Evolutionary conservation across 1,140 invertebrate genomes (phyloP).

Genomic region (Drosophila azteca): DNA sequence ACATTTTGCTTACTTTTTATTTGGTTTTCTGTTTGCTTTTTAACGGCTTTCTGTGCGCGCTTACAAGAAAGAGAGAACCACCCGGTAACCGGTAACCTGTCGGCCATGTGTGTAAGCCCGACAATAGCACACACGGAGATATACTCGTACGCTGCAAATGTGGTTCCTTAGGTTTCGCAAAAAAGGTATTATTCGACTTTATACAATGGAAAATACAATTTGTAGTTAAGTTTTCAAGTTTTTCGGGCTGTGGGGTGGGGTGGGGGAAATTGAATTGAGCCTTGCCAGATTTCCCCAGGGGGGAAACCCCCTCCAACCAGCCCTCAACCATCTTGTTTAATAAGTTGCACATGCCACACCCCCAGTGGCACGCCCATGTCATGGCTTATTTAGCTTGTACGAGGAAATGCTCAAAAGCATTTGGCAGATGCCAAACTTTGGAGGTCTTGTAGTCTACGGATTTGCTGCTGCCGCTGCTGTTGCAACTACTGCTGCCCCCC

Average conservation of each 20-base stretch:
- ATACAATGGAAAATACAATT: slow-evolving; percentile 40
- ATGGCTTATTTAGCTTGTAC: slow-evolving; percentile 47
- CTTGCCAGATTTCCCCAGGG: slow-evolving; percentile 33
- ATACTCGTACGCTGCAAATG: slow-evolving; percentile 34
- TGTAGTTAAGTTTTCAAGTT: slow-evolving; percentile 22
- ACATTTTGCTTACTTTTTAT: slow-evolving; percentile 23
- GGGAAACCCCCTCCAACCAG: too few relatives aligned
- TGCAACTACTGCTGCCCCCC: slow-evolving; percentile 42
- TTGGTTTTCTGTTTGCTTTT: slow-evolving; percentile 7
- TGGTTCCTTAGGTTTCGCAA: slow-evolving; percentile 68
- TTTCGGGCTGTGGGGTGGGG: background rate
- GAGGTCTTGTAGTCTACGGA: slow-evolving; percentile 4
- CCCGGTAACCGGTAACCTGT: background rate
- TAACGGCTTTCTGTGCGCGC: slow-evolving; percentile 19
- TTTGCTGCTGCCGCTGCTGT: slow-evolving; percentile 11
- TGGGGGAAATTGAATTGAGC: slow-evolving; percentile 4
- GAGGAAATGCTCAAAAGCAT: slow-evolving; percentile 36
- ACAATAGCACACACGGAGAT: slow-evolving; percentile 19
- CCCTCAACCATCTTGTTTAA: slow-evolving; percentile 19
- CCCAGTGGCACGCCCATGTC: slow-evolving; percentile 9
- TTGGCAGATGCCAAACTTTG: slow-evolving; percentile 38
- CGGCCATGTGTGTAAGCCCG: slow-evolving; percentile 26
- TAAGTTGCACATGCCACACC: slow-evolving; percentile 47
- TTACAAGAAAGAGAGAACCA: slow-evolving; percentile 9
- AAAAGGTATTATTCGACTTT: slow-evolving; percentile 56